These are phyloP conservation scores for Limnodromus scolopaceus DNA, from an alignment of 2,797 vertebrate species.

Conservation along the genomic window DNA sequence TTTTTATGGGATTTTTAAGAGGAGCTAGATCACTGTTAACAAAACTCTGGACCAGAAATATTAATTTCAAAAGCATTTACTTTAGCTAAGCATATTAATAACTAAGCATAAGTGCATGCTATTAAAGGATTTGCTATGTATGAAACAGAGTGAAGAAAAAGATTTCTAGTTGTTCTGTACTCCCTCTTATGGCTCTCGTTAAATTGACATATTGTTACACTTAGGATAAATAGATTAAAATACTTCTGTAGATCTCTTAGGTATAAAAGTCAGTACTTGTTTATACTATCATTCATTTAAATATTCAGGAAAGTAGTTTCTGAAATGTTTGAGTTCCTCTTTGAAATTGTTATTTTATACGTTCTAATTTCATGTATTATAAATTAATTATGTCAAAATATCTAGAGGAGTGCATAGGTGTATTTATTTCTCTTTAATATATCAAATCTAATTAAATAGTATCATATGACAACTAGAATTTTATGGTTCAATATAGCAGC, in stretches of 20 bases:
- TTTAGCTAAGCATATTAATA: neutral
- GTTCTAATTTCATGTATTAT: neutral
- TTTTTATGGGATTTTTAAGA: rapidly evolving
- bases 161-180: neutral
- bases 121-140: neutral
- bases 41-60: neutral
- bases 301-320: neutral
- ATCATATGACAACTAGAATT: neutral
- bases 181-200: neutral
- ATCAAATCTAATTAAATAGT: neutral
- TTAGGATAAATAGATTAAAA: neutral
- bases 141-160: neutral
- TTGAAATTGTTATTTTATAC: neutral
- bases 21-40: neutral
- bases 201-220: neutral
- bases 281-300: neutral
- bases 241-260: neutral
- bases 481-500: neutral
- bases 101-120: neutral
- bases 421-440: neutral
- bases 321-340: neutral
- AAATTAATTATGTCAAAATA: neutral
- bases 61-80: neutral
- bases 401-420: neutral
- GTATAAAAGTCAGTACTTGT: neutral